Conservation (phyloP, 2,797 vertebrate species). For the Atherinosoma microstoma region DNA sequence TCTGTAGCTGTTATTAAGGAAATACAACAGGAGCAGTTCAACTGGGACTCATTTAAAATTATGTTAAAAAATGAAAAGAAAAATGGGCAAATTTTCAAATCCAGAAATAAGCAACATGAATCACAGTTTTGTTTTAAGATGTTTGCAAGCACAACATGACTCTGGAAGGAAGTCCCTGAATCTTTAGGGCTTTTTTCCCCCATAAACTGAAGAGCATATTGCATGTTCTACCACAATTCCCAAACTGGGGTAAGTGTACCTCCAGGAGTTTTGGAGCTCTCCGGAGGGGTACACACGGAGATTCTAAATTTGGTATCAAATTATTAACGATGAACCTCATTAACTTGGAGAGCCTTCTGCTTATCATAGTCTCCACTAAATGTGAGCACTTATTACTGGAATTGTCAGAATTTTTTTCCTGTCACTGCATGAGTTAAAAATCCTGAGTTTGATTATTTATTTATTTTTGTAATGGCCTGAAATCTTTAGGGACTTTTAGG, state of each 20-base stretch:
- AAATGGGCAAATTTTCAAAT: slow-evolving; percentile 12
- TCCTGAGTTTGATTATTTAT: slow-evolving; percentile 3
- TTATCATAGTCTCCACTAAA: slow-evolving; percentile 60
- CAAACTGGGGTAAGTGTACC: slow-evolving; percentile 77
- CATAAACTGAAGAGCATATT: slow-evolving; percentile 46
- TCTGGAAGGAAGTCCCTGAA: slow-evolving; percentile 40
- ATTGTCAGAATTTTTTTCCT: slow-evolving; percentile 43
- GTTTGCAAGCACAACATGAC: slow-evolving; percentile 28
- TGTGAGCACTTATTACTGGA: slow-evolving; percentile 46
- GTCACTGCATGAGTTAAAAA: slow-evolving; percentile 29
- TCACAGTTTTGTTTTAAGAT: slow-evolving; percentile 24
- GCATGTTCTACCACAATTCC: slow-evolving; percentile 56
- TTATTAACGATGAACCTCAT: slow-evolving; percentile 76
- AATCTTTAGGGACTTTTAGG: background rate
- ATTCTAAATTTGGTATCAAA: slow-evolving; percentile 72
- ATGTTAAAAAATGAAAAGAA: background rate
- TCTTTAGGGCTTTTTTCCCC: slow-evolving; percentile 29
- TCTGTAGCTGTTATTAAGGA: background rate
- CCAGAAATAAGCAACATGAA: slow-evolving; percentile 18
- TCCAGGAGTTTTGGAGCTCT: slow-evolving; percentile 71
- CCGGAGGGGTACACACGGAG: slow-evolving; percentile 49
- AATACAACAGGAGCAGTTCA: slow-evolving; percentile 21
- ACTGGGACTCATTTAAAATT: slow-evolving; percentile 8
- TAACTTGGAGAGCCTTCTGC: slow-evolving; percentile 64
- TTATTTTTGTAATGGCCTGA: slow-evolving; percentile 8